A percentile compares a stretch with the other conserved stretches of the same genome.
Evolutionary conservation across 2,797 vertebrate species (phyloP).

Genomic region (Phrynocephalus guinanensis): DNA sequence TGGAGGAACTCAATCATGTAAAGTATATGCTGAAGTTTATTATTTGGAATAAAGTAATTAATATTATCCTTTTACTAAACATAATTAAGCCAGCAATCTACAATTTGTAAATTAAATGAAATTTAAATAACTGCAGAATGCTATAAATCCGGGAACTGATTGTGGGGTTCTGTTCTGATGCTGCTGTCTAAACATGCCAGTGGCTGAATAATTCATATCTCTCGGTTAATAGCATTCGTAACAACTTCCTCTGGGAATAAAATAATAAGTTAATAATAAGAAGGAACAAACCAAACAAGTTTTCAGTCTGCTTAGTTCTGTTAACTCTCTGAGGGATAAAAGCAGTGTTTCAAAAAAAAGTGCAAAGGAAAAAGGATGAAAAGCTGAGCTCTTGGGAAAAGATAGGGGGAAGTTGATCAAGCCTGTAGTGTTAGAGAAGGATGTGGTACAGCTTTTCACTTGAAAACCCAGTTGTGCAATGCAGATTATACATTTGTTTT

Average conservation of each 20-base stretch:
- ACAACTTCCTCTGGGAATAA: slow-evolving; percentile 51
- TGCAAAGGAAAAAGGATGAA: slow-evolving; percentile 12
- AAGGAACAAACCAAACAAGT: slow-evolving; percentile 62
- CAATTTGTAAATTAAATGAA: slow-evolving; percentile 44
- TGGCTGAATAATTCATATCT: slow-evolving; percentile 61
- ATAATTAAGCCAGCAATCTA: slow-evolving; percentile 49
- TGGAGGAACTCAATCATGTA: neutral
- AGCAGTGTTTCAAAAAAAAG: slow-evolving; percentile 59
- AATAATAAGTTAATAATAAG: slow-evolving; percentile 64
- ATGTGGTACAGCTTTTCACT: too few species aligned
- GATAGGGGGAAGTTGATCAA: too few species aligned
- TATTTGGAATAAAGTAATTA: slow-evolving; percentile 33
- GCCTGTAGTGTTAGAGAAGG: too few species aligned
- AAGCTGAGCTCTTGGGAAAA: neutral
- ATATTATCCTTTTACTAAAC: slow-evolving; percentile 30
- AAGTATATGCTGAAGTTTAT: slow-evolving; percentile 15
- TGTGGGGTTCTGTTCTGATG: slow-evolving; percentile 44
- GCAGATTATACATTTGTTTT: neutral
- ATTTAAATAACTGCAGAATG: slow-evolving; percentile 39
- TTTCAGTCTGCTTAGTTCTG: slow-evolving; percentile 55
- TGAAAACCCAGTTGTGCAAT: neutral
- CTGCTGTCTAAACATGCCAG: slow-evolving; percentile 38
- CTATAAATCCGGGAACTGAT: slow-evolving; percentile 38
- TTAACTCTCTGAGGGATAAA: slow-evolving; percentile 55
- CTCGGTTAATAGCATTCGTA: slow-evolving; percentile 56